phyloP scores from a whole-genome alignment of 2,888 invertebrate species.

The Polydrusus cervinus region DNA sequence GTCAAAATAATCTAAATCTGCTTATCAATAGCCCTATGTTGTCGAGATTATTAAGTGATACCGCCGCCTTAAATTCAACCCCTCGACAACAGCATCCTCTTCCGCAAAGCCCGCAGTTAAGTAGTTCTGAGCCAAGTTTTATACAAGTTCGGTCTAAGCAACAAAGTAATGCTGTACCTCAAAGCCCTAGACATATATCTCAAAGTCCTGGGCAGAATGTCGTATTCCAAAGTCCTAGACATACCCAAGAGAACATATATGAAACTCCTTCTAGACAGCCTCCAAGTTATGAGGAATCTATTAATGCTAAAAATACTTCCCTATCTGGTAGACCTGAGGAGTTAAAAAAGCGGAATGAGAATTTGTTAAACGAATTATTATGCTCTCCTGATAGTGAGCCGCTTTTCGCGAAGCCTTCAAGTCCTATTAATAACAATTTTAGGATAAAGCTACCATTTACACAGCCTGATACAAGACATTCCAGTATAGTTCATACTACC shows the following conservation, averaged over 20 bases:
- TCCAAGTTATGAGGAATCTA: conserved; percentile 4
- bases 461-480: background rate
- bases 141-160: too few species aligned
- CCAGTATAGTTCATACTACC: background rate
- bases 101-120: too few species aligned
- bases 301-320: background rate
- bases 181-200: background rate
- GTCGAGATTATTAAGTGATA: background rate
- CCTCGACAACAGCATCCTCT: too few species aligned
- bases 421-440: conserved; percentile 15
- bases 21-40: background rate
- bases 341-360: conserved; percentile 10
- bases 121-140: too few species aligned
- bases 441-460: conserved; percentile 26
- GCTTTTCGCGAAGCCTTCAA: background rate
- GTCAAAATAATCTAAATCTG: too few species aligned
- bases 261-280: background rate
- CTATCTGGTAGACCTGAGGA: background rate
- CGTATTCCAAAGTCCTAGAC: background rate
- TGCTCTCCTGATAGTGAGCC: background rate
- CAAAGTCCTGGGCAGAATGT: background rate
- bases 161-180: too few species aligned
- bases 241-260: background rate
- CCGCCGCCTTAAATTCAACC: too few species aligned
- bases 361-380: conserved; percentile 22